Conservation (phyloP, 2,888 invertebrate species). For the Hemaris fuciformis region DNA sequence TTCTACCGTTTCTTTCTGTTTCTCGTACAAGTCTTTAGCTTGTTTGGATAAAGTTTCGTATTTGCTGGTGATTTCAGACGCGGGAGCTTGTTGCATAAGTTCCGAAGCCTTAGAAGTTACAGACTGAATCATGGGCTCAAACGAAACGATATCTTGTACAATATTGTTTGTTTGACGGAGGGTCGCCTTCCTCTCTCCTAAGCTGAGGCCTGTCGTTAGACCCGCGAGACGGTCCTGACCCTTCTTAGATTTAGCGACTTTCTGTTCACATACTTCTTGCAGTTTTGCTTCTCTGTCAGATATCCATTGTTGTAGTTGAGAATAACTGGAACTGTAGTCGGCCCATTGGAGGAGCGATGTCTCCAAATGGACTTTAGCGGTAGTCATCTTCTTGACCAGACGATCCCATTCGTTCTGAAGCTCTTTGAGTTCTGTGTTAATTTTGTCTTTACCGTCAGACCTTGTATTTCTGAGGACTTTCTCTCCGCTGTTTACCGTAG, state of each 20-base stretch:
- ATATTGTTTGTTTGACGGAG: constrained; percentile 95
- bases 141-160: constrained; percentile 97
- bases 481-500: constrained; percentile 94
- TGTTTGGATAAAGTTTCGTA: constrained; percentile 95
- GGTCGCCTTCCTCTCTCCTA: constrained; percentile 93
- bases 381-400: constrained; percentile 94
- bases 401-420: constrained; percentile 96
- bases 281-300: constrained; percentile 95
- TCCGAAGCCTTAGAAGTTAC: constrained; percentile 96
- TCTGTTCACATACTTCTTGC: constrained; percentile 93
- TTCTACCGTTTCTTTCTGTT: constrained; percentile 94
- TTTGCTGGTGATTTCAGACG: constrained; percentile 94
- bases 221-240: constrained; percentile 85
- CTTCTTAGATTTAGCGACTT: constrained; percentile 89
- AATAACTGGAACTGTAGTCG: constrained; percentile 96
- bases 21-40: constrained; percentile 93
- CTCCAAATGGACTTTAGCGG: constrained; percentile 94
- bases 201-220: constrained; percentile 87
- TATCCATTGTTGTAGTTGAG: constrained; percentile 96
- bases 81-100: constrained; percentile 93
- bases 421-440: constrained; percentile 93
- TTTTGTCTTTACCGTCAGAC: constrained; percentile 93
- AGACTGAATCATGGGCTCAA: constrained; percentile 98
- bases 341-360: constrained; percentile 97
- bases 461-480: constrained; percentile 93